These are phyloP conservation scores for Intellagama lesueurii DNA, from an alignment of 2,797 vertebrate genomes.

Conservation along the genomic window DNA sequence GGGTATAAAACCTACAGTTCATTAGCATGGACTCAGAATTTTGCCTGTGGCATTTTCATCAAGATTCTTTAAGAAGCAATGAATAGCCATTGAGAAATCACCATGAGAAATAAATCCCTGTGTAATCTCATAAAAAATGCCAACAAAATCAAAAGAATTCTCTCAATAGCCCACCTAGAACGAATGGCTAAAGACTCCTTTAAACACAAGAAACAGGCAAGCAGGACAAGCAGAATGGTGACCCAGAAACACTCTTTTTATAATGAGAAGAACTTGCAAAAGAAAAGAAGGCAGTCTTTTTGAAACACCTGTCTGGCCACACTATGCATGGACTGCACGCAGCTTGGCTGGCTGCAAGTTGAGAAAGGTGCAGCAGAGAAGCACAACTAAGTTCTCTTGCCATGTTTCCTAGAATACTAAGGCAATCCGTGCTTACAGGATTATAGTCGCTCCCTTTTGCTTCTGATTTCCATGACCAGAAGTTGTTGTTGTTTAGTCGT, in stretches of 20 bases:
- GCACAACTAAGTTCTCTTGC: neutral
- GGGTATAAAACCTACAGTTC: neutral
- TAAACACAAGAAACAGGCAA: neutral
- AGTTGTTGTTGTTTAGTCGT: too few relatives aligned
- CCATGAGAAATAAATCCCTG: neutral
- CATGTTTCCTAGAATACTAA: neutral
- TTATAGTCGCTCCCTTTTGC: neutral
- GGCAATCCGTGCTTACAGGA: neutral
- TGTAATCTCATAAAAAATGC: neutral
- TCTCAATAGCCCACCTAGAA: conserved; percentile 5
- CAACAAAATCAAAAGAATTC: neutral
- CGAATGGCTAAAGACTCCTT: neutral
- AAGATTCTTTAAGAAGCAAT: neutral
- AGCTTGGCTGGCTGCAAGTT: neutral
- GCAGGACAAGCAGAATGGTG: neutral
- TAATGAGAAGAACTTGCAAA: neutral
- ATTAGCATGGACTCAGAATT: neutral
- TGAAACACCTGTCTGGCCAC: neutral
- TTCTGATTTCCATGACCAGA: neutral
- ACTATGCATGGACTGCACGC: neutral
- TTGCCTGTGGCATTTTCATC: neutral
- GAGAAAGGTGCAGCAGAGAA: too few relatives aligned
- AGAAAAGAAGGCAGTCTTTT: neutral
- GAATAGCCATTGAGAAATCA: neutral
- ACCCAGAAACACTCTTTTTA: neutral